Evolutionary conservation across 2,888 invertebrate species (phyloP), one percentile per base, ranked within the genome.

Genomic region (Archips crataeganus): DNA sequence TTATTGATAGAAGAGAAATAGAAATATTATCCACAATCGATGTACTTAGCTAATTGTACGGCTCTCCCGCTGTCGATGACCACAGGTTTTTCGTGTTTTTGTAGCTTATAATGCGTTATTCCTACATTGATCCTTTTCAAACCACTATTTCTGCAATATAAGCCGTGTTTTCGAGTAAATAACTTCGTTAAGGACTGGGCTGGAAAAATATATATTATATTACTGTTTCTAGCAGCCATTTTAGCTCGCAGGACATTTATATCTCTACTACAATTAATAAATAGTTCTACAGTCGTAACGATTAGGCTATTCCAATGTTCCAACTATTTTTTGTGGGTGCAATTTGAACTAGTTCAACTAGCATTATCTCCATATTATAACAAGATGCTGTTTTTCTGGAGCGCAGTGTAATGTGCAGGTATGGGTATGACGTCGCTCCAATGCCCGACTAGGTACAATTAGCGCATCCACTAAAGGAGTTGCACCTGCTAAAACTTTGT

Each of bases 401-500:
- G 77, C 79, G 76, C 79, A 78, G 77, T 84, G 81, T 88, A 89
- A 91, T 88, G 85, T 86, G 84, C 85, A 87, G 84, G 87, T 86
- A 87, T 90, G 84, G 84, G 87, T 86, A 87, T 90, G 84, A 88
- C 83, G 85, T 84, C 78, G 74, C 77, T 47, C 74, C 78, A 79
- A 80, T 77, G 85, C 80, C 82, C 79, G 80, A 77, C 82, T 81
- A 57, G 57, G 32, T 57, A 87, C 88, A 88, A 89, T 90, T 88
- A 90, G 85, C 85, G 85, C 79, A 83, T 82, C 87, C 85, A 75
- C 82, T 85, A 89, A 90, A 85, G 90, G 88, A 85, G 78, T 81
- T 88, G 87, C 92, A 93, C 89, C 93, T 93, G 93, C 87, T 88
- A 90, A 90, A 88, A 87, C 87, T 77, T 84, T 84, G 85, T 90